Base-by-base conservation (phyloP, 2,888 invertebrate genomes). In the Rhodophaea formosa region DNA sequence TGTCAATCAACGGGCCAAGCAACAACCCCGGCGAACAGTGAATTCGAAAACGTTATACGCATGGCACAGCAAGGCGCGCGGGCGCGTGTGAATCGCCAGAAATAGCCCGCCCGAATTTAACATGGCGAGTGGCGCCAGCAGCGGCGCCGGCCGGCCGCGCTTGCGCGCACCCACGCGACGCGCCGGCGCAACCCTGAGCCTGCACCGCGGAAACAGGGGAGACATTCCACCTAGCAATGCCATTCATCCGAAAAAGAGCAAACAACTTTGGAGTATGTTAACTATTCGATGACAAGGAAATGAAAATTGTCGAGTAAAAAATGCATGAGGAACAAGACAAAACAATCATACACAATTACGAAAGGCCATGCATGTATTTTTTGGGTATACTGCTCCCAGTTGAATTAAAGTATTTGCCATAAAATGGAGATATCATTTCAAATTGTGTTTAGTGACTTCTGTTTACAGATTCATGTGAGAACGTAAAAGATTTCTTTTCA, bases 31-130 rank as follows among this genome's bases (percentile, higher is more conserved):
- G 35, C 51, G 8, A 56, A 56, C 30, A 56, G 56, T 56, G 80
- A 84, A 80, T 77, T 75, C 68, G 74, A 81, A 82, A 85, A 80
- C 72, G 73, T 75, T 78, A 76, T 82, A 83, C 81, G 83, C 79
- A 80, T 74, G 77, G 76, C 77, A 74, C 74, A 35, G 51, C 51
- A 51, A 7, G 70, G 74, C 72, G 82, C 77, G 79, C 78, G 72
- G 70, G 75, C 82, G 86, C 86, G 84, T 87, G 87, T 87, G 86
- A 88, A 86, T 83, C 84, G 84, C 79, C 86, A 76, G 81, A 90
- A 90, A 90, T 90, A 90, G 82, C 86, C 71, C 78, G 86, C 84
- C 89, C 88, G 85, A 89, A 90, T 88, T 90, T 82, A 88, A 82
- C 85, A 78, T 75, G 84, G 78, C 81, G 82, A 79, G 77, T 86